A percentile compares a stretch with the other conserved stretches of the same genome.
These are phyloP conservation scores for Phrixothrix hirtus DNA, from an alignment of 2,888 invertebrate genomes.

Conservation along the genomic window DNA sequence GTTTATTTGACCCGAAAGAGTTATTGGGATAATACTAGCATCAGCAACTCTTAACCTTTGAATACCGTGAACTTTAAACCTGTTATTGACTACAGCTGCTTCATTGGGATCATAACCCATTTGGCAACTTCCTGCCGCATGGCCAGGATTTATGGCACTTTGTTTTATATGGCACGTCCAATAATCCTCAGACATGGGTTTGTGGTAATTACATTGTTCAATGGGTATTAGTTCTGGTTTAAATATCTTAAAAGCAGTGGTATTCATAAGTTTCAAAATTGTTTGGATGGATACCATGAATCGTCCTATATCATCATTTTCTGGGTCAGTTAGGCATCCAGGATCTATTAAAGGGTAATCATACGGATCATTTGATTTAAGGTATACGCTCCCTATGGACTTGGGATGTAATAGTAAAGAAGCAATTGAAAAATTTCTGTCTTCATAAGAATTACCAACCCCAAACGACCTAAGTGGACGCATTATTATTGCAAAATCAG, in stretches of 20 bases:
- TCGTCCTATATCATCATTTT: constrained; percentile 55
- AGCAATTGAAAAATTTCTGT: no score
- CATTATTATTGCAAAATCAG: no score
- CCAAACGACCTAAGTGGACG: no score
- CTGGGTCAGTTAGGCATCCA: constrained; percentile 65
- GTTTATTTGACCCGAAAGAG: constrained; percentile 59
- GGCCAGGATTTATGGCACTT: constrained; percentile 13
- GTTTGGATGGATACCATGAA: constrained; percentile 59
- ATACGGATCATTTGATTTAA: constrained; percentile 63
- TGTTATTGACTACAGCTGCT: constrained; percentile 23
- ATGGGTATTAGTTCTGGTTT: constrained; percentile 52
- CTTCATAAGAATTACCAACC: constrained; percentile 59
- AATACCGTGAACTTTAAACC: constrained; percentile 54
- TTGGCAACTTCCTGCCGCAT: constrained; percentile 32
- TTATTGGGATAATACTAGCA: constrained; percentile 53
- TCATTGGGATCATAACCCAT: constrained; percentile 28
- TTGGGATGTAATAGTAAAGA: constrained; percentile 58
- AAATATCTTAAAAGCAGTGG: constrained; percentile 59
- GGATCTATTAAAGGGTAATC: constrained; percentile 68
- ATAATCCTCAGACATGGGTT: constrained; percentile 28
- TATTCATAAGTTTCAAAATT: constrained; percentile 54
- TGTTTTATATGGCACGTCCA: constrained; percentile 36
- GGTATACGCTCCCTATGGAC: constrained; percentile 57
- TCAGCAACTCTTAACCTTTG: constrained; percentile 54
- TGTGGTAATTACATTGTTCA: constrained; percentile 20